Base-by-base conservation (phyloP, 2,113 vertebrate species). In the Leiothrix lutea region DNA sequence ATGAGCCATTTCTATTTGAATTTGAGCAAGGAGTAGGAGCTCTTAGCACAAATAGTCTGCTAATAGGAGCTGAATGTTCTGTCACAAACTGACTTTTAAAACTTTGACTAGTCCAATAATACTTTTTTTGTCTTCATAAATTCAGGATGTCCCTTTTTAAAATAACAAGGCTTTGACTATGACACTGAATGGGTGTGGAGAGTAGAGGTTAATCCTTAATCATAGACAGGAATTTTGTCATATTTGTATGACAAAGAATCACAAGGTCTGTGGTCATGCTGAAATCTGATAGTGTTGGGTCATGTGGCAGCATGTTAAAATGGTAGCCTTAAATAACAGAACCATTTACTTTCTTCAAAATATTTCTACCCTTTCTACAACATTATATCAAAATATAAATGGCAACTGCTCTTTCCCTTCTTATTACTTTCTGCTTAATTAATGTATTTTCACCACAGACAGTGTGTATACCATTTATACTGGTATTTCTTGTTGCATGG, bases 261-360 rank as follows among this genome's bases (percentile, higher is more conserved):
- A 36, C 26, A 51, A 11, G 11, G 5, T 77, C 21, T 38, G 4
- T 7, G 5, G 8, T 57, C 51, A 71, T 0, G 0, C 2, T 71
- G 51, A 48, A 77, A 66, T 72, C 23, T 47, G 20, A 31, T 20
- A 31, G 9, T 20, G 3, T 54, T 70, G 23, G 14, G 9, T 10
- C 31, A 42, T 8, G 4, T 74, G 12, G 3, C 33, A 73, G 2
- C 5, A 26, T 19, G 9, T 47, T 71, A 61, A 74, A 71, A 38
- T 61, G 9, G 5, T 66, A 36, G 36, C 36, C 36, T 38, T 38
- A 38, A 38, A 5, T 22, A 69, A 58, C 10, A 54, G 19, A 87
- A 45, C 1, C 2, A 42, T 56, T 83, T 62, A 23, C 7, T 83
- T 94, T 75, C 45, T 73, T 31, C 31, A 57, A 83, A 65, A 5